Percentiles rank a stretch among this genome's conserved stretches.
These are phyloP conservation scores for Drosophila watanabei DNA, from an alignment of 1,140 invertebrate species.

Conservation along the genomic window DNA sequence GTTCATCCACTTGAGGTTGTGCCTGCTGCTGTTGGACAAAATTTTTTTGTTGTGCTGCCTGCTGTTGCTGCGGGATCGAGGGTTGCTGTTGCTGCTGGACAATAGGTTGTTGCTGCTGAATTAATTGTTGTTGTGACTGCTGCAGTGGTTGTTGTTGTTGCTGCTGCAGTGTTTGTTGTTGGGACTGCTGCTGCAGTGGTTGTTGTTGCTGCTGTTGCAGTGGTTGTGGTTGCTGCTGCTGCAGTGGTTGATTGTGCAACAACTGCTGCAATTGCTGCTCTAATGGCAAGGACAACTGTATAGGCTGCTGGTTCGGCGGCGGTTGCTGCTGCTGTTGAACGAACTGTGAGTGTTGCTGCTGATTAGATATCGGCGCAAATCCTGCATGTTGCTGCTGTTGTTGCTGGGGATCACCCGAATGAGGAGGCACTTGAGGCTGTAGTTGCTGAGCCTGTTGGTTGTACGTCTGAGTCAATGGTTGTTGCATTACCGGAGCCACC, in stretches of 20 bases:
- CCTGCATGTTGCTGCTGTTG: constrained; percentile 40
- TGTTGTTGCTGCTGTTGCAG: constrained; percentile 2
- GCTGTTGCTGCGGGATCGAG: constrained; percentile 50
- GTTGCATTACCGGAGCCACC: constrained; percentile 47
- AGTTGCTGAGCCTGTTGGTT: constrained; percentile 26
- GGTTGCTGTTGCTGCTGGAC: constrained; percentile 61
- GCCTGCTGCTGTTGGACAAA: constrained; percentile 24
- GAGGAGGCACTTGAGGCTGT: constrained; percentile 60
- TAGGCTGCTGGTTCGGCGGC: constrained; percentile 71
- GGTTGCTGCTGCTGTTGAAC: constrained; percentile 74
- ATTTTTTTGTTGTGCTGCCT: not conserved
- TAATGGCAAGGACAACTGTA: constrained; percentile 76
- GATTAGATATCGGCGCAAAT: constrained; percentile 75
- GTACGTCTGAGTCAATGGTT: constrained; percentile 28
- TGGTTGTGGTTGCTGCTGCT: constrained; percentile 59
- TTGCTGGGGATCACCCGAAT: constrained; percentile 43
- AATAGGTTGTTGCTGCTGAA: constrained; percentile 7
- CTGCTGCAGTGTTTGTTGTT: constrained; percentile 25
- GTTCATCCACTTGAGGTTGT: constrained; percentile 20
- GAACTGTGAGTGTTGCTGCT: constrained; percentile 47
- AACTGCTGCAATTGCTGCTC: constrained; percentile 87
- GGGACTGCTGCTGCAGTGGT: constrained; percentile 75
- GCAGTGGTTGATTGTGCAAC: constrained; percentile 86
- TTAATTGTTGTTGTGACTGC: constrained; percentile 36
- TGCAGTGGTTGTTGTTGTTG: constrained; percentile 40